Evolutionary conservation across 1,140 invertebrate genomes (phyloP), one percentile per base, ranked within the genome.

Genomic region (Papilio polytes): DNA sequence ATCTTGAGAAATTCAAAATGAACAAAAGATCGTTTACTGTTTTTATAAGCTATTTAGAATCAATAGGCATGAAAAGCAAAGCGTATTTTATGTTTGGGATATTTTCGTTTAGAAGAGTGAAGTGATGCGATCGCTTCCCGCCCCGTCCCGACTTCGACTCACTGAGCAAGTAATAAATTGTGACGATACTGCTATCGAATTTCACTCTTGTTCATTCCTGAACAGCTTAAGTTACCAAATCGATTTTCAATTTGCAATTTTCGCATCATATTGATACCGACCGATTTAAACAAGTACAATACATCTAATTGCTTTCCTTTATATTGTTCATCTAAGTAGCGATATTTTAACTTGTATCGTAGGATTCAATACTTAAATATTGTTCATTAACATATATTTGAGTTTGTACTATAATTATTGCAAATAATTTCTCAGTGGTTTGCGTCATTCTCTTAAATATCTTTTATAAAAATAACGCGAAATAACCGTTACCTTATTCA

Each of bases 181-280:
- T 70, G 63, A 70, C 63, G 63, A 70, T 31, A 70, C 63, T 70
- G 63, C 63, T 70, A 70, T 70, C 63, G 63, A 70, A 70, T 70
- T 70, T 70, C 12, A 31, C 26, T 70, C 63, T 70, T 70, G 63
- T 70, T 70, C 63, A 70, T 31, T 70, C 63, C 22, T 13, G 63
- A 70, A 70, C 63, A 70, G 63, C 63, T 70, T 70, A 70, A 70
- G 63, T 70, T 70, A 70, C 63, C 63, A 70, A 70, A 70, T 70
- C 63, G 63, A 70, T 70, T 70, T 31, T 70, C 63, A 70, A 70
- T 70, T 70, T 15, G 26, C 31, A 70, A 31, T 31, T 31, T 70
- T 31, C 26, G 63, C 63, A 41, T 41, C 36, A 36, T 36, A 36
- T 36, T 36, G 31, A 36, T 36, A 36, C 31, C 31, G 2, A 36